Conservation (phyloP, 2,888 invertebrate genomes). For the Perithous albicinctus region DNA sequence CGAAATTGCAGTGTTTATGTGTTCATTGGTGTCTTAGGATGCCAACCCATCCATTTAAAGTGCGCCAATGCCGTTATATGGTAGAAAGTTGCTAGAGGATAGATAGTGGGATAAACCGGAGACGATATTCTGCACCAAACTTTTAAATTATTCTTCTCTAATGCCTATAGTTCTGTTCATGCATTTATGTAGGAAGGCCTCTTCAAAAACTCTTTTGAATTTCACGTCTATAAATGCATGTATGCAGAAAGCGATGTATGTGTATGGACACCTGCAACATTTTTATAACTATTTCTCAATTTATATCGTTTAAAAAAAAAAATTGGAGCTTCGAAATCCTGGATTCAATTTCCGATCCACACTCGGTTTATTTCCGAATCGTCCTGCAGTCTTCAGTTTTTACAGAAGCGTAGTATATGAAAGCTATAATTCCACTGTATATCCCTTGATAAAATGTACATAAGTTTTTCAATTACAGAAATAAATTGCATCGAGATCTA, state of each 20-base stretch:
- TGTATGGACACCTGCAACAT: not conserved
- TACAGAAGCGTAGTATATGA: not conserved
- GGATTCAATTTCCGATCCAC: not conserved
- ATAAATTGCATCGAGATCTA: slow-evolving; percentile 9
- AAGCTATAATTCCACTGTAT: not conserved
- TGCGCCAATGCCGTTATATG: not conserved
- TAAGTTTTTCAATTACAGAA: slow-evolving; percentile 4
- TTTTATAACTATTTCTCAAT: not conserved
- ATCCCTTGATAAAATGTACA: not conserved
- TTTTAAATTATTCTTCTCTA: not conserved
- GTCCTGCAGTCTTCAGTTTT: not conserved
- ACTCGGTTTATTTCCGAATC: not conserved
- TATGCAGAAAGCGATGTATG: not conserved
- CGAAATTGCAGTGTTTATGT: not conserved
- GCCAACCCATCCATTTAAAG: not conserved
- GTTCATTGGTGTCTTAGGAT: not conserved
- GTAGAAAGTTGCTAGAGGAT: not conserved
- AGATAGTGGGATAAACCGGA: not conserved
- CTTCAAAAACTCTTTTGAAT: not conserved
- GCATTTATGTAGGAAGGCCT: not conserved
- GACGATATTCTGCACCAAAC: not conserved
- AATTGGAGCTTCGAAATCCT: not conserved
- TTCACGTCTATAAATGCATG: not conserved
- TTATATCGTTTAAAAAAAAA: not conserved
- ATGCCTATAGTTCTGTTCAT: not conserved